Evolutionary conservation across 2,797 vertebrate genomes (phyloP).

Genomic region (Cossypha heuglini): DNA sequence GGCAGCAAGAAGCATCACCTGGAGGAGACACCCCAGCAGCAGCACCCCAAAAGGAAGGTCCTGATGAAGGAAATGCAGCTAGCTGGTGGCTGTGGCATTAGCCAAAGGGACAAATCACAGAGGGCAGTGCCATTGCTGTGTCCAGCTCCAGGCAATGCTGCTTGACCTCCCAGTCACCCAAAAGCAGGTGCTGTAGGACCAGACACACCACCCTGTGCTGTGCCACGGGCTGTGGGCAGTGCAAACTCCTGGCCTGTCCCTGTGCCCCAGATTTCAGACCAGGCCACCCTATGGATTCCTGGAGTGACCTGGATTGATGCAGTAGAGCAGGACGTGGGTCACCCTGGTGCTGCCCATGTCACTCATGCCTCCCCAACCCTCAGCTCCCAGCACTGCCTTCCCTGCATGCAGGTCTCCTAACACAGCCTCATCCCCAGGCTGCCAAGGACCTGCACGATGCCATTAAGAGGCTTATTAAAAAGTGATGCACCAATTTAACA

Average conservation of each 20-base stretch:
- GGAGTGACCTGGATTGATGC: accelerated
- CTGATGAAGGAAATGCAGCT: neutral
- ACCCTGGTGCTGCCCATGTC: accelerated
- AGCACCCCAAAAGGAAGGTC: neutral
- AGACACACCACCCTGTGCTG: accelerated
- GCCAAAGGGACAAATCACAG: neutral
- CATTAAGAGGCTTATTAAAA: constrained; percentile 81
- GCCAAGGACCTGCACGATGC: constrained; percentile 44
- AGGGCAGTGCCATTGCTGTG: neutral
- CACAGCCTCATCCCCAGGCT: constrained; percentile 12
- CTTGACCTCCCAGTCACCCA: neutral
- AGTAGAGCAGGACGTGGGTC: accelerated
- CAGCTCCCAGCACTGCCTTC: neutral
- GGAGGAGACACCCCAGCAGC: neutral
- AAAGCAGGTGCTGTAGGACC: neutral
- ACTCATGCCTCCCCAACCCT: neutral
- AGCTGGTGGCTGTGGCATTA: neutral
- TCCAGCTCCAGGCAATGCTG: accelerated
- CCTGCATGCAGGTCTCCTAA: neutral
- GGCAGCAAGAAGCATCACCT: neutral
- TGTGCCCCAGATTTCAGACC: neutral
- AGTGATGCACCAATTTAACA: constrained; percentile 82
- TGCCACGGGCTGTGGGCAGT: accelerated
- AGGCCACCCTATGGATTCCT: neutral
- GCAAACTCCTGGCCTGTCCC: neutral